Percentiles rank a stretch among this genome's conserved stretches.
phyloP scores from a whole-genome alignment of 2,113 vertebrate genomes.

The Neopipo cinnamomea region DNA sequence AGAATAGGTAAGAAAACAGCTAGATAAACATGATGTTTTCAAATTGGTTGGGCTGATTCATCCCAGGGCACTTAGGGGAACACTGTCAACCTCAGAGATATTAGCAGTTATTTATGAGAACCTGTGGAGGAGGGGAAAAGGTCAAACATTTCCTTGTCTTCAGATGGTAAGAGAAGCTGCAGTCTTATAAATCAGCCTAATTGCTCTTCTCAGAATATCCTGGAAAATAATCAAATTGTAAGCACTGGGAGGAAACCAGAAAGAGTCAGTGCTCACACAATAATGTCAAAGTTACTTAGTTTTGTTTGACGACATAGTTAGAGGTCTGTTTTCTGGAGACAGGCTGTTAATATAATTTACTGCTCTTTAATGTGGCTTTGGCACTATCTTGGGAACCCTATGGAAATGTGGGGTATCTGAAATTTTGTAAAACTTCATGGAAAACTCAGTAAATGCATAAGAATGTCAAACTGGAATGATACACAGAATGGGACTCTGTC shows the following conservation, averaged over 20 bases:
- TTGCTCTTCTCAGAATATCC: not conserved
- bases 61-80: not conserved
- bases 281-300: not conserved
- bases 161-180: not conserved
- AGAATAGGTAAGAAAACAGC: not conserved
- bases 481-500: not conserved
- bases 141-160: constrained; percentile 17
- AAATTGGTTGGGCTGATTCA: not conserved
- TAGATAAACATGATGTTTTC: not conserved
- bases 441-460: not conserved
- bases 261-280: not conserved
- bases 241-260: not conserved
- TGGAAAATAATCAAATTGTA: constrained; percentile 1
- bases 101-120: not conserved
- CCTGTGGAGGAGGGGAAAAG: constrained; percentile 6
- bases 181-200: not conserved
- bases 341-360: not conserved
- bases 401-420: not conserved
- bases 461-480: not conserved
- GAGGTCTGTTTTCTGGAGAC: not conserved
- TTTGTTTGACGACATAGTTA: not conserved
- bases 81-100: not conserved
- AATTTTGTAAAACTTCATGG: not conserved
- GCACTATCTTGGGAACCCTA: not conserved
- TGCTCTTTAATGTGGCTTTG: not conserved